Evolutionary conservation across 2,113 vertebrate species (phyloP).

Genomic region (Colossoma macropomum): DNA sequence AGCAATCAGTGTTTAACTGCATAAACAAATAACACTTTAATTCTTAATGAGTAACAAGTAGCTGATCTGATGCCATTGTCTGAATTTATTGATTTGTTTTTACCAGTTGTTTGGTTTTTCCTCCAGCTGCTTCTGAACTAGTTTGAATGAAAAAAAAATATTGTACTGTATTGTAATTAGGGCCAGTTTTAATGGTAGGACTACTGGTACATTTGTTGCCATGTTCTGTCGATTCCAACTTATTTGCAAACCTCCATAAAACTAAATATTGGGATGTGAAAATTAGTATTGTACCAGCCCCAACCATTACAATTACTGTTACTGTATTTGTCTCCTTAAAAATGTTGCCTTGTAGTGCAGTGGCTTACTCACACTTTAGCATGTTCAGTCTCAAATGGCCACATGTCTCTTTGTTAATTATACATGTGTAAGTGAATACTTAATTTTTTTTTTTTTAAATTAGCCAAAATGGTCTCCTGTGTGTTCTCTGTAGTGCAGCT

Average conservation of each 20-base stretch:
- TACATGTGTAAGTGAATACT: constrained; percentile 12
- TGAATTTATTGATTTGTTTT: too few species aligned
- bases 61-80: too few species aligned
- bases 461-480: neutral
- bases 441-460: constrained; percentile 10
- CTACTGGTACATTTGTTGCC: neutral
- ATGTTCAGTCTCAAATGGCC: constrained; percentile 6
- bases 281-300: neutral
- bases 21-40: too few species aligned
- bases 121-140: too few species aligned
- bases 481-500: neutral
- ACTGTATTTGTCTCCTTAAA: constrained; percentile 3
- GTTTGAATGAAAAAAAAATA: too few species aligned
- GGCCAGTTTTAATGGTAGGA: too few species aligned
- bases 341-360: neutral
- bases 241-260: neutral
- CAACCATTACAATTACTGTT: constrained; percentile 16
- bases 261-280: neutral
- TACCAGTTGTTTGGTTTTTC: too few species aligned
- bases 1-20: too few species aligned
- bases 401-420: constrained; percentile 31
- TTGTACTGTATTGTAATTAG: too few species aligned
- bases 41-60: too few species aligned
- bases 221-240: neutral
- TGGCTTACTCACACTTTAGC: neutral